Evolutionary conservation across 2,113 vertebrate genomes (phyloP), one percentile per base, ranked within the genome.

Genomic region (Mus spicilegus): DNA sequence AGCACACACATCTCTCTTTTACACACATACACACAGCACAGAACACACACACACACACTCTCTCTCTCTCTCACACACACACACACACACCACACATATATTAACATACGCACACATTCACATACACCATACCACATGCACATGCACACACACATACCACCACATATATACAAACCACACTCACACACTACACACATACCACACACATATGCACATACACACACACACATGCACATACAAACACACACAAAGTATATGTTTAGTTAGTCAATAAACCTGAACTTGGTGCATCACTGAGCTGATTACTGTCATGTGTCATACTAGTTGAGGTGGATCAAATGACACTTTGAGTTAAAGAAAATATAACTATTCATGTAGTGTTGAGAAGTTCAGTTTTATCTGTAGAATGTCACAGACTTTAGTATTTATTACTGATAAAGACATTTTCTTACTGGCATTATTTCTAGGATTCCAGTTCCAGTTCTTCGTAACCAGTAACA

Each of bases 351-450:
- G 89, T 70, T 67, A 49, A 89, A 87, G 39, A 82, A 73, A 86
- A 89, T 82, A 20, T 49, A 80, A 87, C 94, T 90, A 49, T 63
- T 89, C 42, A 72, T 89, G 19, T 30, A 51, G 24, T 89, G 76
- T 89, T 58, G 69, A 91, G 28, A 49, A 86, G 26, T 39, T 94
- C 17, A 75, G 7, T 13, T 93, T 93, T 90, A 75, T 87, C 73
- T 84, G 92, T 28, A 54, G 61, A 76, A 65, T 58, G 73, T 33
- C 39, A 86, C 22, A 75, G 28, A 89, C 78, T 85, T n/a, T 54
- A 22, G 17, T 94, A 63, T 86, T 90, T 96, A 28, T 94, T 89
- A n/a, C 11, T 73, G 24, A 85, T 87, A 69, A 78, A 92, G 46
- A 36, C 46, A 2, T 73, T 61, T 1, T 58, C 42, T 65, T 89